These are phyloP conservation scores for Pedicia rivosa DNA, from an alignment of 2,888 invertebrate genomes.

Conservation along the genomic window DNA sequence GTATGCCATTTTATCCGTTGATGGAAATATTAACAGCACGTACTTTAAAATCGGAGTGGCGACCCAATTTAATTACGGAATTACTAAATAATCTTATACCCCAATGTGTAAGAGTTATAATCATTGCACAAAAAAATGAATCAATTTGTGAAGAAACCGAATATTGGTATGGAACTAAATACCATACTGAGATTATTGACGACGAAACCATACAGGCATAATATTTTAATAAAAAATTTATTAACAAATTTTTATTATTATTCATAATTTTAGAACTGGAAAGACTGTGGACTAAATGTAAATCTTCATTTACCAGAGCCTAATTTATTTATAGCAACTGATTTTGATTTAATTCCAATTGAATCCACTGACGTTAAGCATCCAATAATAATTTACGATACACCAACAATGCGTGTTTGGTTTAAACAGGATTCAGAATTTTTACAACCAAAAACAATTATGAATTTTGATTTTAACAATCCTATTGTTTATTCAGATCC, in stretches of 20 bases:
- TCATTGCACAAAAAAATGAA: constrained; percentile 66
- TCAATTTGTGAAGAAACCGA: constrained; percentile 53
- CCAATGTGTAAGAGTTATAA: constrained; percentile 58
- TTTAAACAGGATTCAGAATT: constrained; percentile 90
- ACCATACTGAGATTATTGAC: constrained; percentile 52
- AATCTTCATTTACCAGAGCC: constrained; percentile 60
- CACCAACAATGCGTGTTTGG: constrained; percentile 72
- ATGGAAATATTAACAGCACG: constrained; percentile 70
- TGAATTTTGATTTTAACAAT: constrained; percentile 51
- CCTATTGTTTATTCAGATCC: constrained; percentile 81
- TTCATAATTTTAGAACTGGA: too few relatives aligned
- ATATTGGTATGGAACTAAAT: constrained; percentile 86
- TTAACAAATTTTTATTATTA: too few relatives aligned
- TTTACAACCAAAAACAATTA: constrained; percentile 69
- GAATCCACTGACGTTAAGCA: constrained; percentile 44
- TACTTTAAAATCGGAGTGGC: constrained; percentile 67
- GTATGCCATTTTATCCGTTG: constrained; percentile 63
- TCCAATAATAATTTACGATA: constrained; percentile 62
- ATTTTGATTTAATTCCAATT: constrained; percentile 50
- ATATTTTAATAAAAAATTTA: too few relatives aligned
- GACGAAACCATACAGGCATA: constrained; percentile 46
- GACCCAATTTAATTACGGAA: constrained; percentile 63
- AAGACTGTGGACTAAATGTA: constrained; percentile 39
- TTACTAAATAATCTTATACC: constrained; percentile 59
- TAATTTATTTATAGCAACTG: constrained; percentile 85